phyloP scores from a whole-genome alignment of 2,113 vertebrate species.

The Haliaeetus leucogaster region DNA sequence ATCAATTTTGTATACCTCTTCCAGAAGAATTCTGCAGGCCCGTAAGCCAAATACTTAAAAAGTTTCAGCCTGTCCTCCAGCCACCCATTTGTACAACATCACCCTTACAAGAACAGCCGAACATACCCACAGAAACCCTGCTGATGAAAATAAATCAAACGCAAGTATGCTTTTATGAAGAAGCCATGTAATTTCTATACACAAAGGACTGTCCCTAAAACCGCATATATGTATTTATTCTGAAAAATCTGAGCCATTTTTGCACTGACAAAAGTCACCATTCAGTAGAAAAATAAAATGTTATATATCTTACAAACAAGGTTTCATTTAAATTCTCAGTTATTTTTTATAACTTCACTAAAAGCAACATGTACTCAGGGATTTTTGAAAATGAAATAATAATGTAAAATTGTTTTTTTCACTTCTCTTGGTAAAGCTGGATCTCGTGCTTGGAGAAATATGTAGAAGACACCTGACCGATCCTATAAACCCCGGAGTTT shows the following conservation, averaged over 20 bases:
- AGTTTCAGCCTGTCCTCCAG: not conserved
- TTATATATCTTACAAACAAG: not conserved
- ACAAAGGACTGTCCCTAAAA: not conserved
- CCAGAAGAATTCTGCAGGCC: not conserved
- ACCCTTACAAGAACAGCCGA: not conserved
- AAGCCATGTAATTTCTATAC: not conserved
- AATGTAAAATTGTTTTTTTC: not conserved
- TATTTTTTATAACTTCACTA: not conserved
- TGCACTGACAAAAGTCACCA: not conserved
- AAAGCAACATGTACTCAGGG: not conserved
- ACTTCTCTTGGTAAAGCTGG: not conserved
- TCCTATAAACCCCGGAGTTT: not conserved
- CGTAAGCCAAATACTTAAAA: not conserved
- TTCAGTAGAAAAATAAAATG: not conserved
- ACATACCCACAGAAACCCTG: not conserved
- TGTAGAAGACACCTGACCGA: slow-evolving; percentile 21
- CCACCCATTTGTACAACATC: not conserved
- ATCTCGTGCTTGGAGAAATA: slow-evolving; percentile 46
- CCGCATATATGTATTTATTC: too few relatives aligned
- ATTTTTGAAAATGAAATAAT: not conserved
- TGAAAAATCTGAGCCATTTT: not conserved
- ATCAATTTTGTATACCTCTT: not conserved
- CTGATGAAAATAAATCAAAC: too few relatives aligned
- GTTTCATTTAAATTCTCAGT: not conserved
- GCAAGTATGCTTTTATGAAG: not conserved